A percentile compares a stretch with the other conserved stretches of the same genome.
These are phyloP conservation scores for Penaeus monodon DNA, from an alignment of 2,888 invertebrate genomes.

Conservation along the genomic window DNA sequence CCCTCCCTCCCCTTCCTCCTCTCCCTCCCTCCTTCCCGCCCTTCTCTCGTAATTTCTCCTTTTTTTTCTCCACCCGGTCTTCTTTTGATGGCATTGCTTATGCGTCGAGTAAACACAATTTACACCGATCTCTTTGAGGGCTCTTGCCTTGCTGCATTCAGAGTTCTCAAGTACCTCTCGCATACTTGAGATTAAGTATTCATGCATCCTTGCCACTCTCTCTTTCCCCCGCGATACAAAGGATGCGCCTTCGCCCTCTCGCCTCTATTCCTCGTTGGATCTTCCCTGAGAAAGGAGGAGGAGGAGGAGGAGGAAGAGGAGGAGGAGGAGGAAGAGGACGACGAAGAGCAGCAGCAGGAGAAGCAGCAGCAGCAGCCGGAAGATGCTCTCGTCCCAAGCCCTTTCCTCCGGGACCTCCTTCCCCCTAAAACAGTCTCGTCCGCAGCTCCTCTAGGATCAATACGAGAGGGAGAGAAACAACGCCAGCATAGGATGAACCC, in stretches of 20 bases:
- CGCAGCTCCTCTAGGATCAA: conserved; percentile 53
- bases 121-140: too few species aligned
- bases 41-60: not conserved
- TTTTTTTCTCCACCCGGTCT: not conserved
- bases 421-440: conserved; percentile 32
- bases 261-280: not conserved
- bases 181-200: too few species aligned
- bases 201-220: too few species aligned
- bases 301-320: not conserved
- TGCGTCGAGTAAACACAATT: too few species aligned
- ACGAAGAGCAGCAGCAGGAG: not conserved
- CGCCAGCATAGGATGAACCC: conserved; percentile 35
- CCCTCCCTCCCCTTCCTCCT: not conserved
- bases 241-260: too few species aligned
- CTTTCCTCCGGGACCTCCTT: not conserved
- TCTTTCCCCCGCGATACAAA: too few species aligned
- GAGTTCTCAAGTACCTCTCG: too few species aligned
- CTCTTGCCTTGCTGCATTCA: too few species aligned
- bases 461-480: conserved; percentile 45
- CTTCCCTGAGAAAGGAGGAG: not conserved
- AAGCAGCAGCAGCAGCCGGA: not conserved
- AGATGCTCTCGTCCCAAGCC: conserved; percentile 48
- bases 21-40: not conserved
- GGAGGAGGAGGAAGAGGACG: not conserved
- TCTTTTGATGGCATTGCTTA: too few species aligned